These are phyloP conservation scores for Nematostella vectensis DNA, from an alignment of 92 coral and sea anemone genomes.

Conservation along the genomic window DNA sequence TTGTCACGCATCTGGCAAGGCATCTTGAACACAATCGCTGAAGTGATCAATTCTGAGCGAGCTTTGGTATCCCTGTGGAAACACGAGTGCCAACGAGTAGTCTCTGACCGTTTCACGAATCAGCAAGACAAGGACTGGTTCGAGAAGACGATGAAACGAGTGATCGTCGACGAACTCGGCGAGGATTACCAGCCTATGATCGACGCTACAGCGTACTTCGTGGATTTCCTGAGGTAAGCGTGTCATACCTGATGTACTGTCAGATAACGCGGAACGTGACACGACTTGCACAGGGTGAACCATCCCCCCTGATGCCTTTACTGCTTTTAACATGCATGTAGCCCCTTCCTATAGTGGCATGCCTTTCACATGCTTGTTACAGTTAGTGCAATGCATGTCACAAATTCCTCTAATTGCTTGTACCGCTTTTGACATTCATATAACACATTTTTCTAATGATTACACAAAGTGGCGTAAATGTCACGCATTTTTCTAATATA, in stretches of 20 bases:
- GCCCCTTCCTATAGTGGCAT: too few relatives aligned
- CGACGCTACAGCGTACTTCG: constrained; percentile 68
- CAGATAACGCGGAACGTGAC: neutral
- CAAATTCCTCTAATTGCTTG: too few relatives aligned
- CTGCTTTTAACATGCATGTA: too few relatives aligned
- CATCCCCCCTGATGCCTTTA: neutral
- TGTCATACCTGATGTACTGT: neutral
- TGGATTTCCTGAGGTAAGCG: constrained; percentile 80
- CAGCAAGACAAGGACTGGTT: constrained; percentile 93
- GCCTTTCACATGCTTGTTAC: too few relatives aligned
- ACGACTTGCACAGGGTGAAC: too few relatives aligned
- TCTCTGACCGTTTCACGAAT: constrained; percentile 86
- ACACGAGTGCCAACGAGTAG: constrained; percentile 91
- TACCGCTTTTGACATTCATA: too few relatives aligned
- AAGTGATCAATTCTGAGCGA: constrained; percentile 50
- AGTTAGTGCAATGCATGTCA: too few relatives aligned
- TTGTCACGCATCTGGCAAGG: constrained; percentile 98
- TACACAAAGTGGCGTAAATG: too few relatives aligned
- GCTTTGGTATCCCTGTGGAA: constrained; percentile 76
- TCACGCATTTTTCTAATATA: too few relatives aligned
- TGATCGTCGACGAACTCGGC: constrained; percentile 82
- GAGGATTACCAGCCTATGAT: constrained; percentile 64
- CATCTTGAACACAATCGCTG: constrained; percentile 74
- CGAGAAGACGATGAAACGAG: constrained; percentile 89
- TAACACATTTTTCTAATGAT: too few relatives aligned